phyloP scores from a whole-genome alignment of 2,888 invertebrate genomes.

The Lithophane ornitopus region DNA sequence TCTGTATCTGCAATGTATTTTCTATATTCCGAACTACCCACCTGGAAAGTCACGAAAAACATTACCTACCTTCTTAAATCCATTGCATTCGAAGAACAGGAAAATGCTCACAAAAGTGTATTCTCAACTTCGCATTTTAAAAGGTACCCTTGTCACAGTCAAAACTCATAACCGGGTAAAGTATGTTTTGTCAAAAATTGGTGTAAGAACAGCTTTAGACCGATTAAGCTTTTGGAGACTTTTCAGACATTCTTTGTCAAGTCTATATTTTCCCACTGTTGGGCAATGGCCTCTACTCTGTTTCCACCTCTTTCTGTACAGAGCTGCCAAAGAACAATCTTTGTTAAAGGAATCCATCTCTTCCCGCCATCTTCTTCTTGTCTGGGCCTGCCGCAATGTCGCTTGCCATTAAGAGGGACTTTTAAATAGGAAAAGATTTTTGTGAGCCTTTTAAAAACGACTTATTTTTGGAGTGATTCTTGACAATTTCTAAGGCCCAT shows the following conservation, averaged over 20 bases:
- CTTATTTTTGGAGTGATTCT: background rate
- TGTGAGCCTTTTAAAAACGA: background rate
- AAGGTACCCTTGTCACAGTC: background rate
- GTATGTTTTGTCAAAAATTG: background rate
- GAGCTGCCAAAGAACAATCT: background rate
- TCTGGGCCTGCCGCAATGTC: background rate
- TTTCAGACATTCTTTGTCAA: background rate
- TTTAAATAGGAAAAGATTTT: too few relatives aligned
- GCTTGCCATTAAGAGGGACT: background rate
- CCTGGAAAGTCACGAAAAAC: background rate
- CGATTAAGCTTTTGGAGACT: background rate
- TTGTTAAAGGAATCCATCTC: background rate
- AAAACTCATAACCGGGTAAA: background rate
- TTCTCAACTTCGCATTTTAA: background rate
- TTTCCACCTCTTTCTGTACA: too few relatives aligned
- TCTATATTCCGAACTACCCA: background rate
- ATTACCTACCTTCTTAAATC: constrained; percentile 2
- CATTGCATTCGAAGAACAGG: background rate
- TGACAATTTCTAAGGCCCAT: background rate
- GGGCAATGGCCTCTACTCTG: background rate
- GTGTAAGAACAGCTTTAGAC: background rate
- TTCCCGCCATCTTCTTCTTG: background rate
- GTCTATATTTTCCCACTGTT: too few relatives aligned
- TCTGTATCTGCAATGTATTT: background rate
- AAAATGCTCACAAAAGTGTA: background rate